A percentile compares a stretch with the other conserved stretches of the same genome.
phyloP scores from a whole-genome alignment of 92 coral and sea anemone genomes.

The Parazoanthus swiftii region DNA sequence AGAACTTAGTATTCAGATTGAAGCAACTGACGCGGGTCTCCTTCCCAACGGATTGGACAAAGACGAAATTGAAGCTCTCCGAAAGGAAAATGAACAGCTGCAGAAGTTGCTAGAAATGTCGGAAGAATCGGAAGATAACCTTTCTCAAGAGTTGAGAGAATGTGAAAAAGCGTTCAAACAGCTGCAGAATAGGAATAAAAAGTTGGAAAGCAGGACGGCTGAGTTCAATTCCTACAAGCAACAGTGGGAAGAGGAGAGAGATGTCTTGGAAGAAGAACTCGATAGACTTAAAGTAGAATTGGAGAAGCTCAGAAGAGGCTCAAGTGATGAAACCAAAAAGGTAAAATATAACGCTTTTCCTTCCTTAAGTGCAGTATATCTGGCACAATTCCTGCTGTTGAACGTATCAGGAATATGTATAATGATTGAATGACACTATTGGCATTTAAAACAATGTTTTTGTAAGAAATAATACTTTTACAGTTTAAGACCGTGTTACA shows the following conservation, averaged over 20 bases:
- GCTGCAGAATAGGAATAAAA: constrained; percentile 54
- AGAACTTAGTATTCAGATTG: constrained; percentile 52
- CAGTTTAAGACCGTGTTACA: no score
- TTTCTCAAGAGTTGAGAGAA: constrained; percentile 66
- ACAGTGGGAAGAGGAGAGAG: constrained; percentile 64
- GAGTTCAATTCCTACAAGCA: constrained; percentile 54
- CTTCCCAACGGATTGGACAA: constrained; percentile 43
- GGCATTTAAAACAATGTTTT: no score
- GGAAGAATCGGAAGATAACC: constrained; percentile 79
- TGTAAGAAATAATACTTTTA: no score
- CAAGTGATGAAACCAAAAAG: constrained; percentile 30
- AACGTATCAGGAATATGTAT: no score
- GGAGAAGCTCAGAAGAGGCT: not conserved
- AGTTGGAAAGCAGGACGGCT: constrained; percentile 44
- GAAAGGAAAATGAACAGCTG: constrained; percentile 63
- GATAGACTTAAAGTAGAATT: constrained; percentile 49
- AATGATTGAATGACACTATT: no score
- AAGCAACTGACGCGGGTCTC: constrained; percentile 38
- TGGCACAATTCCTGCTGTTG: no score
- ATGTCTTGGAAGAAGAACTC: constrained; percentile 65
- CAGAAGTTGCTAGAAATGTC: constrained; percentile 82
- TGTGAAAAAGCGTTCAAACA: constrained; percentile 60
- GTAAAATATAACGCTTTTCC: constrained; percentile 3
- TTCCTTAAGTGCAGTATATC: no score
- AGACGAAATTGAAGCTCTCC: constrained; percentile 53